Conservation (phyloP, 2,888 invertebrate genomes). For the Coecobrya sp. region DNA sequence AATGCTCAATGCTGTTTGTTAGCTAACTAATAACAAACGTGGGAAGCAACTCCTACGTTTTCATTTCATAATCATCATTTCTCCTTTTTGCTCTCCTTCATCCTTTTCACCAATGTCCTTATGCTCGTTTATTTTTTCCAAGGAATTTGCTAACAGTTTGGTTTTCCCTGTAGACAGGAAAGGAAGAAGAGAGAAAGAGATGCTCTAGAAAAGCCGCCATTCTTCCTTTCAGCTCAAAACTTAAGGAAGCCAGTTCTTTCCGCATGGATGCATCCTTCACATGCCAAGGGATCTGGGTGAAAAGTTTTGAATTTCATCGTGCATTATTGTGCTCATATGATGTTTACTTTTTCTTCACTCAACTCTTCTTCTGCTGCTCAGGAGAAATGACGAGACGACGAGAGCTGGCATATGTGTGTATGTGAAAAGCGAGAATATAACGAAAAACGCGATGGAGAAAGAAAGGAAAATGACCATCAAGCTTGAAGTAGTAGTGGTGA, state of each 20-base stretch:
- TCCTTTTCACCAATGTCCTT: constrained; percentile 15
- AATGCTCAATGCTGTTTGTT: neutral
- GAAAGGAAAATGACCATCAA: neutral
- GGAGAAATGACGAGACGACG: neutral
- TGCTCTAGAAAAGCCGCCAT: constrained; percentile 14
- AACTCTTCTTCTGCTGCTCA: neutral
- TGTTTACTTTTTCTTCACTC: constrained; percentile 42
- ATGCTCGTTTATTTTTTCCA: neutral
- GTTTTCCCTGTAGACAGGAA: constrained; percentile 26
- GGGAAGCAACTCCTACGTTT: neutral
- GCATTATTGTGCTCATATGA: constrained; percentile 12
- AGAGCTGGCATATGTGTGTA: neutral
- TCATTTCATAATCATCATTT: constrained; percentile 18
- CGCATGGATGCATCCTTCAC: constrained; percentile 17
- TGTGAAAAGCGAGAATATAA: neutral
- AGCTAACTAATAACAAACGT: constrained; percentile 36
- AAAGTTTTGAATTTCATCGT: constrained; percentile 56
- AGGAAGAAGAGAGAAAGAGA: neutral
- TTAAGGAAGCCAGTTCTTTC: constrained; percentile 31
- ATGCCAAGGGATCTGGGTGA: constrained; percentile 48
- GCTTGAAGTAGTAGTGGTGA: neutral
- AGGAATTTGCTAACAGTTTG: neutral
- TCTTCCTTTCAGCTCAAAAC: constrained; percentile 34
- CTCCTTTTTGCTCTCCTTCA: neutral
- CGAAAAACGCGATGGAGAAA: neutral